phyloP scores from a whole-genome alignment of 2,888 invertebrate genomes.

The Archips crataeganus region DNA sequence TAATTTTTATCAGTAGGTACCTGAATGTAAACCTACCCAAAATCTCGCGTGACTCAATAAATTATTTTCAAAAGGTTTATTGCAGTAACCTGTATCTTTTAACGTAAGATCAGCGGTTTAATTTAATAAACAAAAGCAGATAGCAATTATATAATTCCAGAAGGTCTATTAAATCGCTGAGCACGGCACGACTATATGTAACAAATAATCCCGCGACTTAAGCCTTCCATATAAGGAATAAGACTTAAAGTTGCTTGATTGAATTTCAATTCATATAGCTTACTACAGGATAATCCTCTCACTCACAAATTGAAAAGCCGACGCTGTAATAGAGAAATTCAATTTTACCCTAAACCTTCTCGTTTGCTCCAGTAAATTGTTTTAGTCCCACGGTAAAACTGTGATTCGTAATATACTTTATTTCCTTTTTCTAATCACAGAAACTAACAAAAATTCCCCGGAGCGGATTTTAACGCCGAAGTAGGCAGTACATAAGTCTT shows the following conservation, averaged over 20 bases:
- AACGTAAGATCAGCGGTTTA: too few species aligned
- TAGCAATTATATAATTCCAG: not conserved
- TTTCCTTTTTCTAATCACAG: not conserved
- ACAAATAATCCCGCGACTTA: not conserved
- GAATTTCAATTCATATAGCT: slow-evolving; percentile 5
- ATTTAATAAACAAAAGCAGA: not conserved
- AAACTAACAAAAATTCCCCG: not conserved
- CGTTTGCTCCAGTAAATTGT: slow-evolving; percentile 24
- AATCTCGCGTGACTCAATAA: too few species aligned
- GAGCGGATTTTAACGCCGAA: too few species aligned
- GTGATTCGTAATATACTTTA: slow-evolving; percentile 2
- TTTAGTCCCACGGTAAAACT: slow-evolving; percentile 8
- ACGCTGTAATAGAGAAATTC: slow-evolving; percentile 36
- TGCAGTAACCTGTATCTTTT: too few species aligned
- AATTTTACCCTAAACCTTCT: slow-evolving; percentile 36
- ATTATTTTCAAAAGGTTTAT: too few species aligned
- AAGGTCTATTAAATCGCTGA: not conserved
- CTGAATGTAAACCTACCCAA: too few species aligned
- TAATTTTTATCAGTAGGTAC: too few species aligned
- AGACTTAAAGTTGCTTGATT: slow-evolving; percentile 13
- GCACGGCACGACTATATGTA: not conserved
- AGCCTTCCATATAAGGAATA: slow-evolving; percentile 3
- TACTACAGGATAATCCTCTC: slow-evolving; percentile 30
- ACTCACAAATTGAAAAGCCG: slow-evolving; percentile 34
- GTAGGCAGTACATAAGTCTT: too few species aligned